Base-by-base conservation (phyloP, 2,797 vertebrate species). In the Siniperca undulata region DNA sequence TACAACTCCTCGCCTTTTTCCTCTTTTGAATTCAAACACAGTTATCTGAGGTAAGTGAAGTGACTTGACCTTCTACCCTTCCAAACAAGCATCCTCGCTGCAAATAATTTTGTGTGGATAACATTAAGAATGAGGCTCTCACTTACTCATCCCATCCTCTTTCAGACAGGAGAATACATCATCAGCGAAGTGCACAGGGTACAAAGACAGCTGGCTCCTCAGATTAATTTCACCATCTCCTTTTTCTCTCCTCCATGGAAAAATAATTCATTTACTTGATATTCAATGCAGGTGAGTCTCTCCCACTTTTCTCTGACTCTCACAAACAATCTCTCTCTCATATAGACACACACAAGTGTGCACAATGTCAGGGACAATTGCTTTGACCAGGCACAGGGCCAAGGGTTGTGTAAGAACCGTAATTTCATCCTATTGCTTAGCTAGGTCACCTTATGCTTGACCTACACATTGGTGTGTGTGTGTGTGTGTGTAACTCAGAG, bases 361-460 rank as follows among this genome's bases (percentile, higher is more conserved):
- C 24, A 89, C 89, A 90, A 81, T 84, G 81, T 92, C 92, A 89
- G 83, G 91, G 92, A 93, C 93, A 95, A 94, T 91, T 66, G 85
- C 81, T 90, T 85, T 81, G 89, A 83, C 85, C 91, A 87, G 94
- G 93, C 94, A 85, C 72, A 55, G 80, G 81, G 93, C 94, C 93
- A 93, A 91, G 81, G 86, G 84, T 89, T 87, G 70, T 74, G 87
- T 80, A 88, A 84, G 78, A 86, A 78, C 81, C 52, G 85, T 91
- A 90, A 93, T 93, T 93, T 86, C 86, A 94, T 93, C 89, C 87
- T 83, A 88, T 88, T 92, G 89, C 92, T 89, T 73, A 71, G 91
- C 86, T 73, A 62, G 85, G 89, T 93, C 92, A 93, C 93, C 91
- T 92, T 92, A 89, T 91, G 90, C 80, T 92, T 92, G 91, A 92